Percentiles rank a stretch among this genome's conserved stretches.
Evolutionary conservation across 2,888 invertebrate genomes (phyloP).

Genomic region (Tiliacea citrago): DNA sequence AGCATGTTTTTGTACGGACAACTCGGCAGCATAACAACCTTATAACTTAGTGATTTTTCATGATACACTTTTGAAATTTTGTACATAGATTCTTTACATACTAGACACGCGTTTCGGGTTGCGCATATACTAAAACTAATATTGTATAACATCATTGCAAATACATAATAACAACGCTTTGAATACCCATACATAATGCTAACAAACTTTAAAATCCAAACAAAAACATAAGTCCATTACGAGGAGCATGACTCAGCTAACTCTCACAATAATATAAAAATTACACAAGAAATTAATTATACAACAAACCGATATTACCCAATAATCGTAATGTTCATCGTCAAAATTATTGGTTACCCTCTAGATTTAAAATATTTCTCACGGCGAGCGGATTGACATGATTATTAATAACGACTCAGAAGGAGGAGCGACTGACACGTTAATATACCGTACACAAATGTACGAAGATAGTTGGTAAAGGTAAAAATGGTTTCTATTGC

Average conservation of each 20-base stretch:
- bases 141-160: constrained; percentile 12
- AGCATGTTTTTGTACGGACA: too few relatives aligned
- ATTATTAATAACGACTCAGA: constrained; percentile 85
- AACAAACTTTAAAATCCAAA: constrained; percentile 58
- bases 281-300: constrained; percentile 85
- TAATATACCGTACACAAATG: constrained; percentile 79
- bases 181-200: constrained; percentile 20
- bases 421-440: constrained; percentile 88
- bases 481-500: constrained; percentile 62
- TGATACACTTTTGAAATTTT: too few relatives aligned
- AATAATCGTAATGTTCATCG: constrained; percentile 84
- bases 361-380: constrained; percentile 86
- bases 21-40: too few relatives aligned
- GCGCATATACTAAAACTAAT: too few relatives aligned
- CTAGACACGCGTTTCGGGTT: too few relatives aligned
- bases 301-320: constrained; percentile 86
- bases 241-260: constrained; percentile 78
- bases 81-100: too few relatives aligned
- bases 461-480: constrained; percentile 24
- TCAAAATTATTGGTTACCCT: constrained; percentile 85
- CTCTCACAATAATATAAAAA: constrained; percentile 82
- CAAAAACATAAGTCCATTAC: constrained; percentile 62
- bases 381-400: constrained; percentile 85
- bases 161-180: constrained; percentile 20
- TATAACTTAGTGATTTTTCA: too few relatives aligned